Percentiles rank a stretch among this genome's conserved stretches.
Conservation (phyloP, 1,140 invertebrate genomes). For the Drosophila saltans region DNA sequence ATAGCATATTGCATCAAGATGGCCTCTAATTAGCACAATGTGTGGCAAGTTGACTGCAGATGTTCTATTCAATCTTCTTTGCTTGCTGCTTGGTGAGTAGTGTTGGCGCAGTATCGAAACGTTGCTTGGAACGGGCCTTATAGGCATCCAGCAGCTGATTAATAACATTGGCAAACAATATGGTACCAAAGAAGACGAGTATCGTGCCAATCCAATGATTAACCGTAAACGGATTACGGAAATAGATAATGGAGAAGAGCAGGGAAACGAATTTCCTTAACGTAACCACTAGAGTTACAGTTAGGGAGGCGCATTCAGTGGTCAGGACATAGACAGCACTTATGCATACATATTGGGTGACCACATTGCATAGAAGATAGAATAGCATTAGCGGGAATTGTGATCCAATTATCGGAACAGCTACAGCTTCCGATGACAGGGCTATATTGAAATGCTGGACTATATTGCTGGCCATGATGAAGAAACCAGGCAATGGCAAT, state of each 20-base stretch:
- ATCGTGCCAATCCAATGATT: slow-evolving; percentile 96
- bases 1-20: slow-evolving; percentile 37
- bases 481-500: slow-evolving; percentile 71
- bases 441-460: slow-evolving; percentile 88
- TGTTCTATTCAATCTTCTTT: slow-evolving; percentile 42
- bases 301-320: slow-evolving; percentile 96
- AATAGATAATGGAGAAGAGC: slow-evolving; percentile 97
- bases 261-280: slow-evolving; percentile 97
- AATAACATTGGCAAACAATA: slow-evolving; percentile 88
- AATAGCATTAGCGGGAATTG: slow-evolving; percentile 90
- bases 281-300: slow-evolving; percentile 97
- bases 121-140: slow-evolving; percentile 29
- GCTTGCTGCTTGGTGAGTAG: slow-evolving; percentile 36
- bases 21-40: slow-evolving; percentile 33
- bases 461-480: slow-evolving; percentile 88
- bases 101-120: slow-evolving; percentile 28
- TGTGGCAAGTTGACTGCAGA: slow-evolving; percentile 28
- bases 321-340: slow-evolving; percentile 97
- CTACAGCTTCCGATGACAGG: slow-evolving; percentile 42
- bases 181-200: slow-evolving; percentile 95
- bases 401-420: slow-evolving; percentile 81
- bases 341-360: slow-evolving; percentile 98
- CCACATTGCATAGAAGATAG: slow-evolving; percentile 93
- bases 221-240: slow-evolving; percentile 96
- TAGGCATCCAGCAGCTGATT: slow-evolving; percentile 65